Evolutionary conservation across 2,888 invertebrate species (phyloP).

Genomic region (Adelognathus sp.): DNA sequence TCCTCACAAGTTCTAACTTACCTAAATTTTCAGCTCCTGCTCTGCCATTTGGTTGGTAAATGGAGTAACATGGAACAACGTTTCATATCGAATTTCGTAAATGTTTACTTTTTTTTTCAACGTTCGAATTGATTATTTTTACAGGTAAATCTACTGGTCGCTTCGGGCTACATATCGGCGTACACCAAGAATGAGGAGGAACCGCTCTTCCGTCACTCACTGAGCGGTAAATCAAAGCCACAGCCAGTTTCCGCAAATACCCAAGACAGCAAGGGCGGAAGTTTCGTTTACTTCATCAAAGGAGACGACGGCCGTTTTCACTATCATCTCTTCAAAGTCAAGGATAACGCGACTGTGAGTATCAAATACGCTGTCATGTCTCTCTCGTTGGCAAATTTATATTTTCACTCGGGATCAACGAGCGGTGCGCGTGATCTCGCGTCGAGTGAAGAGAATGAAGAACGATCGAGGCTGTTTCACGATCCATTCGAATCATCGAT

Average conservation of each 20-base stretch:
- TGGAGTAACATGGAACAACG: too few species aligned
- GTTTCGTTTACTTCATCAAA: constrained; percentile 88
- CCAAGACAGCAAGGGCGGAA: constrained; percentile 83
- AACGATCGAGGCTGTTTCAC: constrained; percentile 33
- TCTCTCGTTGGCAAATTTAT: background rate
- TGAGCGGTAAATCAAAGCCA: constrained; percentile 73
- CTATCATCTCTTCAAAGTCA: constrained; percentile 88
- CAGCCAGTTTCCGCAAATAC: constrained; percentile 82
- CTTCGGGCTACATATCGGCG: constrained; percentile 83
- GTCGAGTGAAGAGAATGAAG: constrained; percentile 13
- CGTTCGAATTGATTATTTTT: too few species aligned
- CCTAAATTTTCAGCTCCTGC: too few species aligned
- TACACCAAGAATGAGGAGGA: constrained; percentile 72
- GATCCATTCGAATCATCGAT: constrained; percentile 33
- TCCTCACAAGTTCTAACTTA: too few species aligned
- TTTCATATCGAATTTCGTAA: too few species aligned
- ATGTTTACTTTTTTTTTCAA: too few species aligned
- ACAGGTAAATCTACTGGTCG: constrained; percentile 88
- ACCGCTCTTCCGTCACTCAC: constrained; percentile 75
- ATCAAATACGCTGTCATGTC: background rate
- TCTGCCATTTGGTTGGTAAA: too few species aligned
- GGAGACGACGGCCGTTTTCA: constrained; percentile 88
- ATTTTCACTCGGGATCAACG: background rate
- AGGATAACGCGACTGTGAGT: constrained; percentile 87
- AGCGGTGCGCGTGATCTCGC: background rate